Base-by-base conservation (phyloP, 2,113 vertebrate genomes). In the Nansenia antarctica region DNA sequence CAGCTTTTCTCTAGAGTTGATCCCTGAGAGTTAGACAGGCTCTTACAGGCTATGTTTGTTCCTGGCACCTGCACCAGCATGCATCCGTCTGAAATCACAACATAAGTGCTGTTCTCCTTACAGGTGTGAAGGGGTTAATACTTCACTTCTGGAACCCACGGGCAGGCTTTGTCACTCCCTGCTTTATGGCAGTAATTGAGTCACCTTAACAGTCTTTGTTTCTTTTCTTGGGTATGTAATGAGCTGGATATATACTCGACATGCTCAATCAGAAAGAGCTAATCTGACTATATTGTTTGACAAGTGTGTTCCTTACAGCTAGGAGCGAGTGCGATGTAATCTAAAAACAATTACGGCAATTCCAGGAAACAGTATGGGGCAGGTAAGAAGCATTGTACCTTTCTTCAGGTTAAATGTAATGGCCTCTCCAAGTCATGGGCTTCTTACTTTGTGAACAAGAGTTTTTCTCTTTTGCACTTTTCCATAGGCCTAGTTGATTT, bases 221-320 rank as follows among this genome's bases (percentile, higher is more conserved):
- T 91, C 83, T 90, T 92, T 92, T 89, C 79, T 77, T 85, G 84
- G 66, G 27, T 86, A 87, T 85, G 83, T 90, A 87, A 88, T 91
- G 85, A 88, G 77, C 82, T 91, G 87, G 86, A 91, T 87, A 84
- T 87, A 92, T 82, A 80, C 74, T 90, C 88, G 68, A 78, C 82
- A 79, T 62, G 86, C 85, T 88, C 91, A 94, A 88, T 92, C 92
- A 91, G 90, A 94, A 87, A 89, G 90, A 87, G 89, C 85, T 93
- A 91, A 92, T 90, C 87, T 92, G 85, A 90, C 85, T 81, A 86
- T 90, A 86, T 86, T 95, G 88, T 94, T 92, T 93, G 89, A 91
- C 74, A 85, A 86, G 73, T 90, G 80, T 60, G 85, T 92, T 86
- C 83, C 86, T 89, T 89, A 72, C 82, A 76, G 90, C 91, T 91